These are phyloP conservation scores for Tragelaphus scriptus DNA, from an alignment of 2,113 vertebrate species.

Conservation along the genomic window DNA sequence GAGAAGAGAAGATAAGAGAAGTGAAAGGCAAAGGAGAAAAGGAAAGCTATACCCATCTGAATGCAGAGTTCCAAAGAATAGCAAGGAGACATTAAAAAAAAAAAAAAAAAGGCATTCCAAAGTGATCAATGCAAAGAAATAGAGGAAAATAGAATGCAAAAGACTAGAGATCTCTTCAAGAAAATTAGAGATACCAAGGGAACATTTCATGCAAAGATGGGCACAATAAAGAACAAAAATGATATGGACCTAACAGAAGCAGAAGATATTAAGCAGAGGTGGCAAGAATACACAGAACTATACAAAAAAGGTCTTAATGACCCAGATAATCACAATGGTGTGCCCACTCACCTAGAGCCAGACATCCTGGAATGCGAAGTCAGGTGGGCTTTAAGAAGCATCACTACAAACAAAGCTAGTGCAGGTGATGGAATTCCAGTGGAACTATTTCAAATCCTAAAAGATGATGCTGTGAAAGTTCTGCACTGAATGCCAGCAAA, in stretches of 20 bases:
- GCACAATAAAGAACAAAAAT: neutral
- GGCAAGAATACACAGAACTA: neutral
- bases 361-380: neutral
- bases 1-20: neutral
- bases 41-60: neutral
- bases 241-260: neutral
- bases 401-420: neutral
- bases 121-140: neutral
- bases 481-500: neutral
- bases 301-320: neutral
- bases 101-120: neutral
- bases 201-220: neutral
- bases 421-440: neutral
- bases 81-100: neutral
- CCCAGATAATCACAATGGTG: neutral
- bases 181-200: neutral
- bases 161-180: neutral
- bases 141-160: neutral
- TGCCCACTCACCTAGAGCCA: neutral
- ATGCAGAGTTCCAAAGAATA: neutral
- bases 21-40: neutral
- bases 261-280: neutral
- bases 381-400: neutral
- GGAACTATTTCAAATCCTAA: neutral
- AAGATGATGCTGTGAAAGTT: neutral